Evolutionary conservation across 2,113 vertebrate species (phyloP).

Genomic region (Peromyscus maniculatus): DNA sequence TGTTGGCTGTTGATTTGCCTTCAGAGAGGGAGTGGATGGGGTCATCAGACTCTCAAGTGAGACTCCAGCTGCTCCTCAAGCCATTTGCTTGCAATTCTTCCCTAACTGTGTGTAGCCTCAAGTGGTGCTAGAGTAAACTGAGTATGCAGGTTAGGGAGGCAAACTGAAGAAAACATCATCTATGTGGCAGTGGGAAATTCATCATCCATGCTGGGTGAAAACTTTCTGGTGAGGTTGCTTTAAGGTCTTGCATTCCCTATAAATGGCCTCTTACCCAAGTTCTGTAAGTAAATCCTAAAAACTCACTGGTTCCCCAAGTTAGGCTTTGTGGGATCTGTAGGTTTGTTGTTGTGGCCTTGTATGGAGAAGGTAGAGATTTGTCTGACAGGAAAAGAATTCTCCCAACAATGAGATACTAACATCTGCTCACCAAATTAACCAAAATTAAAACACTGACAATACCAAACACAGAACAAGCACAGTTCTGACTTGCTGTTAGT

Average conservation of each 20-base stretch:
- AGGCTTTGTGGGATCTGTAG: too few species aligned
- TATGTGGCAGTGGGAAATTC: neutral
- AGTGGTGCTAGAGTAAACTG: neutral
- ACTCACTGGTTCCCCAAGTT: neutral
- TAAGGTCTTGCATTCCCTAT: neutral
- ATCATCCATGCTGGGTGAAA: too few species aligned
- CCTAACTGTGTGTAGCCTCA: neutral
- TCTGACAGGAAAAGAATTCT: neutral
- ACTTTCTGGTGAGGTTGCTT: neutral
- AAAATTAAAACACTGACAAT: slow-evolving; percentile 15
- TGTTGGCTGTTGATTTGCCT: neutral
- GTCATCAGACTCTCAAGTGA: neutral
- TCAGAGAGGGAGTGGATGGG: neutral
- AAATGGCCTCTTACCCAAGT: neutral
- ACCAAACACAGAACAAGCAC: neutral
- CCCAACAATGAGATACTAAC: neutral
- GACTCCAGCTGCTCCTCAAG: neutral
- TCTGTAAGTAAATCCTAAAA: neutral
- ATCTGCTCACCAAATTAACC: neutral
- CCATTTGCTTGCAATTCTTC: neutral
- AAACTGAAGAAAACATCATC: neutral
- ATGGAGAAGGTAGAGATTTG: too few species aligned
- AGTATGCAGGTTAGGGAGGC: neutral
- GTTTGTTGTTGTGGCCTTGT: neutral
- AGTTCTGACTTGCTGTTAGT: neutral